phyloP scores from a whole-genome alignment of 2,888 invertebrate genomes.

The Caenorhabditis angaria region DNA sequence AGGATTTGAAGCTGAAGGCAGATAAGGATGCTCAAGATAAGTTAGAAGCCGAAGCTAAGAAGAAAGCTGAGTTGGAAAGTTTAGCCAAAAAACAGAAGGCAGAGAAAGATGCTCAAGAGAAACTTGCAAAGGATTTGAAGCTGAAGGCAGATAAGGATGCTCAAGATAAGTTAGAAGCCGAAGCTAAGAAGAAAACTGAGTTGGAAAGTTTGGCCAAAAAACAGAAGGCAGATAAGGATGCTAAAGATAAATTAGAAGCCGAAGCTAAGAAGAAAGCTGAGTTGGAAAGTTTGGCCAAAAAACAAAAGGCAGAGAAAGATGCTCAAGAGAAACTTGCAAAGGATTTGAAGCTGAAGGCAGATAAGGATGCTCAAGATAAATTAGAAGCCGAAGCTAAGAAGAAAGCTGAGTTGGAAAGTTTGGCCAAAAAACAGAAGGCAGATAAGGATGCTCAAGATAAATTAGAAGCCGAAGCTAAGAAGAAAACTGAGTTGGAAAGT shows the following conservation, averaged over 20 bases:
- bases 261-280: slow-evolving; percentile 16
- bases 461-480: slow-evolving; percentile 4
- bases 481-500: slow-evolving; percentile 13
- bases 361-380: slow-evolving; percentile 13
- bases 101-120: slow-evolving; percentile 13
- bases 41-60: slow-evolving; percentile 20
- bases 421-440: too few species aligned
- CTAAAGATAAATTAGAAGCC: slow-evolving; percentile 7
- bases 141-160: slow-evolving; percentile 1
- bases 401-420: not conserved
- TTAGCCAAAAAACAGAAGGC: too few species aligned
- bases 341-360: slow-evolving; percentile 17
- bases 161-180: not conserved
- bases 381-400: not conserved
- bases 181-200: slow-evolving; percentile 23
- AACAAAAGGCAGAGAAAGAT: slow-evolving; percentile 17
- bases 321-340: too few species aligned
- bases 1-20: slow-evolving; percentile 5
- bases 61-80: slow-evolving; percentile 19
- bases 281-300: too few species aligned
- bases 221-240: slow-evolving; percentile 14
- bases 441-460: slow-evolving; percentile 18
- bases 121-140: slow-evolving; percentile 1
- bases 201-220: too few species aligned
- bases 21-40: slow-evolving; percentile 11